Evolutionary conservation across 2,888 invertebrate species (phyloP), one percentile per base, ranked within the genome.

Genomic region (Anoncus sp.): DNA sequence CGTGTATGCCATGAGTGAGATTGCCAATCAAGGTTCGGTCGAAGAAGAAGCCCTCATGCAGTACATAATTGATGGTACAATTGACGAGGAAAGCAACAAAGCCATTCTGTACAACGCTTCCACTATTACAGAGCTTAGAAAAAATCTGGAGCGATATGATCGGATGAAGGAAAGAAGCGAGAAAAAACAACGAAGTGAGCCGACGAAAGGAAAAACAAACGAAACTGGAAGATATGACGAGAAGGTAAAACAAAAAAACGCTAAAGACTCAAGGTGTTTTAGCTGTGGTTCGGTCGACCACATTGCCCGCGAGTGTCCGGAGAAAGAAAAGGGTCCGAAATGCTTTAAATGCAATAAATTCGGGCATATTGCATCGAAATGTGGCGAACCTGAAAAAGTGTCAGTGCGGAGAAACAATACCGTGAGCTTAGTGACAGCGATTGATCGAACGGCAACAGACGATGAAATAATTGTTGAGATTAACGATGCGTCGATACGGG

Each of bases 11-110:
- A 60, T 60, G 40, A 60, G 59, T 43, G 43, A 22, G 9, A 72
- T 81, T 1, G 84, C 79, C 0, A 77, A 70, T 12, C 81, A 83
- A 22, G 75, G 60, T 3, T 31, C 70, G 1, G 38, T 77, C 7
- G 79, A 77, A 35, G 18, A 71, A 10, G 74, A 77, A 14, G 70
- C 70, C 3, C 16, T 57, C 5, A 65, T 77, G 6, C 77, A 77
- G n/a, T 80, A 77, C 60, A 66, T 73, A 9, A 76, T 79, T 18
- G 77, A 77, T 31, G 79, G 70, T 7, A 62, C 73, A 1, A 18
- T 45, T 0, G 77, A 79, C 43, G 72, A 66, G 4, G 66, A 69
- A 76, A 43, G 22, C n/a, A 60, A 60, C 43, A 24, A 60, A 9
- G 9, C 16, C 6, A 43, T 60, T 9, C 9, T 43, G 22, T 40